Evolutionary conservation across 2,888 invertebrate genomes (phyloP), one percentile per base, ranked within the genome.

Genomic region (Carabus problematicus): DNA sequence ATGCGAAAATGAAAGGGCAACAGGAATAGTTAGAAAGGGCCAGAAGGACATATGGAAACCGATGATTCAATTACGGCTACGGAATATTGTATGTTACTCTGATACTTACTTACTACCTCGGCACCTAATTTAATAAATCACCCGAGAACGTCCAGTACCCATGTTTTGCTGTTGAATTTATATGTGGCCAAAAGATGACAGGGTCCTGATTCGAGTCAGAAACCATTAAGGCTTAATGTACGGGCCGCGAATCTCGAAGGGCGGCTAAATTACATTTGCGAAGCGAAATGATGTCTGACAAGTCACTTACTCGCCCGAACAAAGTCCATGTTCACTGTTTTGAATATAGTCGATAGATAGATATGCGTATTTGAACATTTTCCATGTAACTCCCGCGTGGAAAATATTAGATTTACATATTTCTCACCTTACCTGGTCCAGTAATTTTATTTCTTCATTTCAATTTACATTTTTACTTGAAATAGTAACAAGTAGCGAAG

Each of bases 211-310:
- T 64, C 55, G 29, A 66, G 52, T 66, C 66, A 59, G 41, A 47
- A 66, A 40, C 66, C 66, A 66, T 66, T 66, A 59, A 47, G 47
- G 18, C 66, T 52, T 66, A 66, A 66, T 66, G 66, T 19, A 59
- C 6, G 49, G 52, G 41, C 59, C 41, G 59, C 59, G 59, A 42
- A 52, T 42, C 59, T 66, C 66, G 47, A 43, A 64, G 54, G 63
- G 56, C 39, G 43, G 55, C 64, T 59, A 66, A 66, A 66, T 66
- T 59, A 3, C 49, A 66, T 66, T 66, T 66, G 12, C 41, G 59
- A 47, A 45, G 19, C 29, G 59, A 58, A 66, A 64, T 64, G 55
- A 56, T 7, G 55, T 43, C 56, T 40, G 64, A 54, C 54, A 54
- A 59, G 42, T 47, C 47, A 29, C 29, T 29, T 29, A 29, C 29